These are phyloP conservation scores for Margarornis squamiger DNA, from an alignment of 2,797 vertebrate genomes.

Conservation along the genomic window DNA sequence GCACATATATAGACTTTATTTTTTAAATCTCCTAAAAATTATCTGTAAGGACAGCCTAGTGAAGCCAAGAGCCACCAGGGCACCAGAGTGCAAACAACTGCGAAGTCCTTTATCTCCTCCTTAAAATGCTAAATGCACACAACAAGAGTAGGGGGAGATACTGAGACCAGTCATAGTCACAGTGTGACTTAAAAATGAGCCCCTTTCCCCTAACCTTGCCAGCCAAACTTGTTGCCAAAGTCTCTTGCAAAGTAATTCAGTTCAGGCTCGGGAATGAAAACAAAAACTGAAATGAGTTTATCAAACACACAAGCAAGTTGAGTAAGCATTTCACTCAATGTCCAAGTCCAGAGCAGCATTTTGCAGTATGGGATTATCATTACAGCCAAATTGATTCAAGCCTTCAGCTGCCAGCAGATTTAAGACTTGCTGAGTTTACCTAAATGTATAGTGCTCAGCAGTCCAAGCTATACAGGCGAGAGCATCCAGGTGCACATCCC, in stretches of 20 bases:
- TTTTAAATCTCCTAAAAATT: not conserved
- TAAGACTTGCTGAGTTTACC: not conserved
- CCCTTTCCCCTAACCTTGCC: not conserved
- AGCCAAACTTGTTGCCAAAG: not conserved
- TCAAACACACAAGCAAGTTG: accelerated
- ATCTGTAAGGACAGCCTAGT: not conserved
- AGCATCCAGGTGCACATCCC: accelerated
- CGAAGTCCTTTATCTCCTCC: not conserved
- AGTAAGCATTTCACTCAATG: not conserved
- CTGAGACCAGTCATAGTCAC: not conserved
- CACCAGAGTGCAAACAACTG: too few species aligned
- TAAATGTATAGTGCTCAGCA: accelerated
- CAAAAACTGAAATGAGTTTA: not conserved
- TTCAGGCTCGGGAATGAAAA: not conserved
- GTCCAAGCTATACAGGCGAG: accelerated
- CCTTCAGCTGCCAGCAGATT: not conserved
- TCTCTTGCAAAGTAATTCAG: not conserved
- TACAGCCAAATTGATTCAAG: not conserved
- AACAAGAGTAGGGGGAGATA: not conserved
- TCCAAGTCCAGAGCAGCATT: not conserved
- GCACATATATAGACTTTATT: accelerated
- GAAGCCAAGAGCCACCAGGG: not conserved
- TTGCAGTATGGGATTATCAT: not conserved
- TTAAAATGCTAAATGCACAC: accelerated
- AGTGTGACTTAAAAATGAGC: accelerated